Evolutionary conservation across 1,140 invertebrate species (phyloP).

Genomic region (Anastrepha obliqua): DNA sequence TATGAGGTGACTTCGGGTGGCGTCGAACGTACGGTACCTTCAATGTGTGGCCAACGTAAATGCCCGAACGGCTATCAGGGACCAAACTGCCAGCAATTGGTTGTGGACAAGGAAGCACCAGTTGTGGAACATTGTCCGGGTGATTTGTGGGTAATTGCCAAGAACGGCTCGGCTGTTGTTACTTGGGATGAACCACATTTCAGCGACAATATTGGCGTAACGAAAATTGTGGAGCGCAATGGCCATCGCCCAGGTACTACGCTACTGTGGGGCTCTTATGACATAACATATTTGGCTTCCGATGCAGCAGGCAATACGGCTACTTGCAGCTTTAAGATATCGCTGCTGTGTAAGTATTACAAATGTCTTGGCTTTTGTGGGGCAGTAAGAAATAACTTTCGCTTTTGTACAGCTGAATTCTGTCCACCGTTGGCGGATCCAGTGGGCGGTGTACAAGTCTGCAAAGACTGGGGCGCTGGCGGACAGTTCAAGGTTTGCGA

Average conservation of each 20-base stretch:
- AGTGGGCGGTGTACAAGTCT: conserved; percentile 90
- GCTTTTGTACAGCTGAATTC: conserved; percentile 84
- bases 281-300: conserved; percentile 94
- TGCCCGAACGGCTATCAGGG: conserved; percentile 91
- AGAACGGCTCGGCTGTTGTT: conserved; percentile 92
- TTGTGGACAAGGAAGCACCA: conserved; percentile 91
- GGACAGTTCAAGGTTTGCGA: conserved; percentile 94
- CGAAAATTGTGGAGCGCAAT: conserved; percentile 87
- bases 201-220: conserved; percentile 89
- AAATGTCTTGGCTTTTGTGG: background rate
- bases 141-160: conserved; percentile 94
- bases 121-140: conserved; percentile 92
- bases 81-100: conserved; percentile 87
- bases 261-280: conserved; percentile 93
- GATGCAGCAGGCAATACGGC: conserved; percentile 94
- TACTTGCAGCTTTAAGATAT: conserved; percentile 94
- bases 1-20: conserved; percentile 92
- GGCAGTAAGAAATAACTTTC: background rate
- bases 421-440: conserved; percentile 91
- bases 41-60: conserved; percentile 90
- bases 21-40: conserved; percentile 94
- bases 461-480: conserved; percentile 96
- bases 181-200: conserved; percentile 96
- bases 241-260: conserved; percentile 93
- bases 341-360: conserved; percentile 85